These are phyloP conservation scores for Pholis gunnellus DNA, from an alignment of 2,113 vertebrate genomes.

Conservation along the genomic window DNA sequence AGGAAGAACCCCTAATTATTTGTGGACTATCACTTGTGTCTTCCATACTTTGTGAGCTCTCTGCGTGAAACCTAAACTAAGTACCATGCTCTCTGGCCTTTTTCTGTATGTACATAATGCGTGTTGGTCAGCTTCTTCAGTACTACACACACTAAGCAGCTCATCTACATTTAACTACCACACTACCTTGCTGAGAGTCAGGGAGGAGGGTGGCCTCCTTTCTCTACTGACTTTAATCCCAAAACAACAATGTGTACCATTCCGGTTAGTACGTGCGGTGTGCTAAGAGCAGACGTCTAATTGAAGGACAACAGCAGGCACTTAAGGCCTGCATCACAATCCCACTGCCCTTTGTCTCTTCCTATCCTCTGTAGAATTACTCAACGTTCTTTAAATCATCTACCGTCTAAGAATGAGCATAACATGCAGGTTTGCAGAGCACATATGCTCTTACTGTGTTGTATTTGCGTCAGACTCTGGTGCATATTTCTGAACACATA, in stretches of 20 bases:
- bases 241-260: not conserved
- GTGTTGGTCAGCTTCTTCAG: conserved; percentile 28
- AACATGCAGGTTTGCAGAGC: too few relatives aligned
- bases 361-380: conserved; percentile 17
- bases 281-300: not conserved
- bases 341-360: not conserved
- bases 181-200: conserved; percentile 16
- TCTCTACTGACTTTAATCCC: not conserved
- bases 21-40: not conserved
- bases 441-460: not conserved
- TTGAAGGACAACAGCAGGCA: conserved; percentile 17
- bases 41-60: not conserved
- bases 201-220: conserved; percentile 14
- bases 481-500: conserved; percentile 13
- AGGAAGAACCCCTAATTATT: too few relatives aligned
- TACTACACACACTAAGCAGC: conserved; percentile 39
- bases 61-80: not conserved
- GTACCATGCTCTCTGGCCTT: not conserved
- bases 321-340: conserved; percentile 5
- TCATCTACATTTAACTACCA: conserved; percentile 45
- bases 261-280: not conserved
- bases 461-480: not conserved
- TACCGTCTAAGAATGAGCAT: not conserved
- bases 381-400: not conserved
- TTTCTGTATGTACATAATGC: not conserved